Evolutionary conservation across 2,113 vertebrate species (phyloP).

Genomic region (Tupaia chinensis): DNA sequence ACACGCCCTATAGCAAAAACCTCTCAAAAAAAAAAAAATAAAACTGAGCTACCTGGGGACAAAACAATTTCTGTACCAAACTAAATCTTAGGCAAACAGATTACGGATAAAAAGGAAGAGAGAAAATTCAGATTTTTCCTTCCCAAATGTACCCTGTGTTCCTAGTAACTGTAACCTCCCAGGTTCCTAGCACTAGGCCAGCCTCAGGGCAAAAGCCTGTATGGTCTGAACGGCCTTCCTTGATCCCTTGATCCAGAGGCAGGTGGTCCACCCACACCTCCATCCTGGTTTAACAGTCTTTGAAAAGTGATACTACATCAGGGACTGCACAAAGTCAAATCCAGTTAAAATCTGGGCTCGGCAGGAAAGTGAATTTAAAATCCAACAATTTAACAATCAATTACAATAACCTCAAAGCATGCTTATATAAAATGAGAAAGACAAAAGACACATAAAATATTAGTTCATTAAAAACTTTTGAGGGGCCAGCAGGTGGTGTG

Average conservation of each 20-base stretch:
- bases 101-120: conserved; percentile 41
- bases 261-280: no score
- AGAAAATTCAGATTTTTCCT: conserved; percentile 42
- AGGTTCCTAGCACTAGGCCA: neutral
- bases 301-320: neutral
- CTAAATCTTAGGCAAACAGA: conserved; percentile 35
- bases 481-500: no score
- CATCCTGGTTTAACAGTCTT: neutral
- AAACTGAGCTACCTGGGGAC: neutral
- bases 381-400: neutral
- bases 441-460: neutral
- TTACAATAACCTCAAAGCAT: neutral
- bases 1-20: no score
- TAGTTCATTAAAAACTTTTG: neutral
- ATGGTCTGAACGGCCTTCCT: neutral
- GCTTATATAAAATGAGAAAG: conserved; percentile 30
- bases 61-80: neutral
- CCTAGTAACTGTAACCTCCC: neutral
- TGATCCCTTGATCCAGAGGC: neutral
- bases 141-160: neutral
- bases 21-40: neutral
- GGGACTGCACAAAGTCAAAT: neutral
- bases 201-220: neutral
- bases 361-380: conserved; percentile 22
- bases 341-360: conserved; percentile 33